Base-by-base conservation (phyloP, 2,888 invertebrate genomes). In the Erannis defoliaria region DNA sequence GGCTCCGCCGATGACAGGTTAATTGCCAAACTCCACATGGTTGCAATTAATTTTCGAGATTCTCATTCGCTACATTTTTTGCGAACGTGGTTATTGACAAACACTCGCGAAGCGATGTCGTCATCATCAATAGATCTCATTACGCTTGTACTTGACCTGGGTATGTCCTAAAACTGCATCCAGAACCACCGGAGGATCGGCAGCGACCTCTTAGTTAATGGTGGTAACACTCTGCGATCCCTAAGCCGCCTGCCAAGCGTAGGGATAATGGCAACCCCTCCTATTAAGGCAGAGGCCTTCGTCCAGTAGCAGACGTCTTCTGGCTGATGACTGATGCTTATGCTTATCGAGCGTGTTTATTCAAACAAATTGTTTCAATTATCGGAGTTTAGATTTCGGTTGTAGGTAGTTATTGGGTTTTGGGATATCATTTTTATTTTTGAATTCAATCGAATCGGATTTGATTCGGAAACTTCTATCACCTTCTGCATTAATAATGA, bases 1-100 rank as follows among this genome's bases (percentile, higher is more conserved):
- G 81, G 80, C 59, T 76, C 14, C 61, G 38, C 71, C 67, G 86
- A 72, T 76, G 88, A 89, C 75, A 78, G 79, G 72, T 82, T 88
- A 77, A 89, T 85, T 67, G 72, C 67, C 64, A 57, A 67, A 62
- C 53, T 43, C 65, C 18, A 53, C 51, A n/a, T 67, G 82, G 56
- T 69, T 75, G 78, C 75, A 77, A 73, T 70, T 67, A 65, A 65
- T 65, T 59, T 62, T 65, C 57, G 60, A 67, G 67, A 67, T 76
- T 78, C 75, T 72, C 77, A 77, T 74, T 71, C 63, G 60, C 64
- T 63, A 54, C 42, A 58, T 69, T 5, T 61, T 67, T 64, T 63
- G 26, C 51, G 31, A 57, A 65, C 56, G 21, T 61, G 43, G 16
- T n/a, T 63, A 64, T 66, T 66, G 61, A 68, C 64, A 61, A 67